A percentile compares a stretch with the other conserved stretches of the same genome.
These are phyloP conservation scores for Onychorhynchus coronatus DNA, from an alignment of 2,113 vertebrate species.

Conservation along the genomic window DNA sequence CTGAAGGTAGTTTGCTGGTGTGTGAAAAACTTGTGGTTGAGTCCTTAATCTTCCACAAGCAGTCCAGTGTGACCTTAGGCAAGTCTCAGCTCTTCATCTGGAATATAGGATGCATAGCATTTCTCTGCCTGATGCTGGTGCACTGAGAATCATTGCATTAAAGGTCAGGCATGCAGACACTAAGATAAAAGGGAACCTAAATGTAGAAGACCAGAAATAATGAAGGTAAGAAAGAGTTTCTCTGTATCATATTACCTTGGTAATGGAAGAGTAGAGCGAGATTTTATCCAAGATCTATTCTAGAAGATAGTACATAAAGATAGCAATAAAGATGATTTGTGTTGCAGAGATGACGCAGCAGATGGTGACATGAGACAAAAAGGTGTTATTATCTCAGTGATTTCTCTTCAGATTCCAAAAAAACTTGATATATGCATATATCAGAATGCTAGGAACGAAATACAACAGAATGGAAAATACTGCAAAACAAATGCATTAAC, in stretches of 20 bases:
- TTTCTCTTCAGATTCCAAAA: background rate
- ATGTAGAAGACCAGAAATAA: background rate
- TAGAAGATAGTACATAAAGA: background rate
- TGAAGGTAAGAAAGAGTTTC: background rate
- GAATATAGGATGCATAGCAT: background rate
- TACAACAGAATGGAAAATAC: background rate
- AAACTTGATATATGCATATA: background rate
- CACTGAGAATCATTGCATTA: background rate
- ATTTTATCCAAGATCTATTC: background rate
- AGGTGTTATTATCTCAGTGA: background rate
- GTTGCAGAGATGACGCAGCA: background rate
- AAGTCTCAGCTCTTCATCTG: background rate
- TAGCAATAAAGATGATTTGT: background rate
- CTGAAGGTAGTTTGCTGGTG: background rate
- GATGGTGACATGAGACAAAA: conserved; percentile 13
- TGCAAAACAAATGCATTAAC: conserved; percentile 4
- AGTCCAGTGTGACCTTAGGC: background rate
- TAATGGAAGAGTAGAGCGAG: background rate
- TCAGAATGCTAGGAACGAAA: background rate
- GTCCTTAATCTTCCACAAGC: background rate
- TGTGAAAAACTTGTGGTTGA: background rate
- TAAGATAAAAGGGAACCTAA: background rate
- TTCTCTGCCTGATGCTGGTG: background rate
- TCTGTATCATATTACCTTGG: background rate
- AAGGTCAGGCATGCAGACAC: background rate